Evolutionary conservation across 1,140 invertebrate species (phyloP).

Genomic region (Aporrectodea caliginosa): DNA sequence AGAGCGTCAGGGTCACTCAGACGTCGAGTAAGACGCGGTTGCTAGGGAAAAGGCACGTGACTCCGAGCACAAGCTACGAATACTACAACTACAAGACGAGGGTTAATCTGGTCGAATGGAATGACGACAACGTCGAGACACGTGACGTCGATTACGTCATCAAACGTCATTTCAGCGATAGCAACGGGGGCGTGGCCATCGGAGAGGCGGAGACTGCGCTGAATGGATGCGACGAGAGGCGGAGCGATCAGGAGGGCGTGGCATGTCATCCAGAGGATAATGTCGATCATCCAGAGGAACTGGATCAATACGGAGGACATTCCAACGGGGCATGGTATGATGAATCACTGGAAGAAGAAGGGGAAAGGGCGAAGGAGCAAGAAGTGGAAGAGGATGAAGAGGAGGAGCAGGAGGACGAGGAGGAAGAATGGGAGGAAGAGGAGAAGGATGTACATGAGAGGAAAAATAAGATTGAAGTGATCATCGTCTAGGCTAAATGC

Average conservation of each 20-base stretch:
- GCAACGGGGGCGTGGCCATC: not conserved
- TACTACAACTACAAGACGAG: constrained; percentile 26
- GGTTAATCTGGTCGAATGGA: not conserved
- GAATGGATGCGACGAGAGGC: not conserved
- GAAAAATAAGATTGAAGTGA: no score
- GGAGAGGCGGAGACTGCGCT: not conserved
- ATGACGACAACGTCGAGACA: not conserved
- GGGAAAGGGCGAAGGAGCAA: no score
- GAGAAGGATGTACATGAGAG: no score
- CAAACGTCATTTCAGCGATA: constrained; percentile 9
- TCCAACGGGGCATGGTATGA: no score
- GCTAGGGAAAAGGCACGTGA: not conserved
- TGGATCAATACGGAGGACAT: not conserved
- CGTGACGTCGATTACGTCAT: constrained; percentile 16
- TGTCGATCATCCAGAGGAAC: not conserved
- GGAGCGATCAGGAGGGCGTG: not conserved
- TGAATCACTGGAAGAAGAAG: no score
- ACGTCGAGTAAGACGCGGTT: not conserved
- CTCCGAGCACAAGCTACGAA: not conserved
- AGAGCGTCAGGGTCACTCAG: not conserved
- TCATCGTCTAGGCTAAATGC: no score
- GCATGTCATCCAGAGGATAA: not conserved
- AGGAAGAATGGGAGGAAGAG: no score
- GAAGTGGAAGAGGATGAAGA: no score
- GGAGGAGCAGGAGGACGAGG: no score